These are phyloP conservation scores for Enteromius fasciolatus DNA, from an alignment of 2,797 vertebrate species.

Conservation along the genomic window DNA sequence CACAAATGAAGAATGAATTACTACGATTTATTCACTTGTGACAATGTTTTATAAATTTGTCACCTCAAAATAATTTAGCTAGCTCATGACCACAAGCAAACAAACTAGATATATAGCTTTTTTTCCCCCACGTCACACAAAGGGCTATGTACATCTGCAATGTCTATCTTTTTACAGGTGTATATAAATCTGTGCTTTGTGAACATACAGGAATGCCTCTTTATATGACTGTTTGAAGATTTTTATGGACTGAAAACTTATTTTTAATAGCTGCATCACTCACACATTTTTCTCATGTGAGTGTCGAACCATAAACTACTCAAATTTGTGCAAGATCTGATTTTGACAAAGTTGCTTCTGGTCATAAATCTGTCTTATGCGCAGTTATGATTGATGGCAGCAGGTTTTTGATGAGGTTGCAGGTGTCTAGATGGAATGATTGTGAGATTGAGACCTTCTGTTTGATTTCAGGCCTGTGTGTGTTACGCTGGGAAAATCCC, in stretches of 20 bases:
- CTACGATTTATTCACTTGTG: background rate
- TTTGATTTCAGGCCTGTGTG: constrained; percentile 57
- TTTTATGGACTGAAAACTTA: constrained; percentile 3
- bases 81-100: no score
- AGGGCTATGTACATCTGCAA: background rate
- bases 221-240: constrained; percentile 17
- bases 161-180: background rate
- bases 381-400: constrained; percentile 52
- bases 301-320: background rate
- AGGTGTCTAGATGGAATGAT: constrained; percentile 56
- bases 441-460: constrained; percentile 42
- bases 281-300: background rate
- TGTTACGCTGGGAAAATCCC: constrained; percentile 63
- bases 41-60: background rate
- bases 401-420: constrained; percentile 49
- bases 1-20: background rate
- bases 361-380: constrained; percentile 54
- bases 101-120: no score
- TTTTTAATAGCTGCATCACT: constrained; percentile 8
- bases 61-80: background rate
- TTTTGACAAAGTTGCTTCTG: constrained; percentile 26
- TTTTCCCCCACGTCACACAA: background rate
- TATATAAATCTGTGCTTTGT: background rate
- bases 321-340: constrained; percentile 3
- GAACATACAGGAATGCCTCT: background rate